A percentile compares a stretch with the other conserved stretches of the same genome.
Evolutionary conservation across 2,888 invertebrate genomes (phyloP).

Genomic region (Hyalella azteca): DNA sequence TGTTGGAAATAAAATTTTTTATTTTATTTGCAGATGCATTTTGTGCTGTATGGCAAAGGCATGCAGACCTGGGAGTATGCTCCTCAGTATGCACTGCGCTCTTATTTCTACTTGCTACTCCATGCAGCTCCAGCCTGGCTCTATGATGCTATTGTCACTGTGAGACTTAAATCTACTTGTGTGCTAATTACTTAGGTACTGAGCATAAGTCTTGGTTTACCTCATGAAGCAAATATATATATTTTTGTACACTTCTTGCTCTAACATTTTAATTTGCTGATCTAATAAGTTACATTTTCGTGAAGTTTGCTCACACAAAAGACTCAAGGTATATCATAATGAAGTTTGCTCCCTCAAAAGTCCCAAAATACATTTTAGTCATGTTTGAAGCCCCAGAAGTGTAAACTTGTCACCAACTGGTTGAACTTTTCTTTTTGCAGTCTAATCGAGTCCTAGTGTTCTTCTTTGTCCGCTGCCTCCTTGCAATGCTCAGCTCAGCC

Average conservation of each 20-base stretch:
- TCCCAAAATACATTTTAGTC: too few species aligned
- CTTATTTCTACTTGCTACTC: slow-evolving; percentile 89
- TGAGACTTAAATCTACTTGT: neutral
- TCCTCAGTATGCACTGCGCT: slow-evolving; percentile 89
- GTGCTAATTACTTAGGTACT: neutral
- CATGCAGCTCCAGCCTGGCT: slow-evolving; percentile 88
- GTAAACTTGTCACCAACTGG: too few species aligned
- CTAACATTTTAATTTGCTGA: too few species aligned
- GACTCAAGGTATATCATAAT: too few species aligned
- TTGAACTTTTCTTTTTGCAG: slow-evolving; percentile 68
- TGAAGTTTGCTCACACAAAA: too few species aligned
- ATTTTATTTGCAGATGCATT: slow-evolving; percentile 68
- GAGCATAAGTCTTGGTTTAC: too few species aligned
- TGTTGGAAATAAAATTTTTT: too few species aligned
- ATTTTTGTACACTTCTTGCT: too few species aligned
- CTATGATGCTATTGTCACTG: slow-evolving; percentile 70
- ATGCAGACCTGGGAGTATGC: slow-evolving; percentile 99
- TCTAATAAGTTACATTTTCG: too few species aligned
- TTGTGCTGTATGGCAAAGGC: slow-evolving; percentile 85
- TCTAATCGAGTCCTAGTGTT: slow-evolving; percentile 85
- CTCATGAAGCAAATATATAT: too few species aligned
- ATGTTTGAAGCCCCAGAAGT: too few species aligned
- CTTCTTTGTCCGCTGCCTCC: slow-evolving; percentile 81
- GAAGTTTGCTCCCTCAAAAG: too few species aligned
- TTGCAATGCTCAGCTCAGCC: slow-evolving; percentile 80